These are phyloP conservation scores for Epinephelus cyanopodus DNA, from an alignment of 2,113 vertebrate species.

Conservation along the genomic window DNA sequence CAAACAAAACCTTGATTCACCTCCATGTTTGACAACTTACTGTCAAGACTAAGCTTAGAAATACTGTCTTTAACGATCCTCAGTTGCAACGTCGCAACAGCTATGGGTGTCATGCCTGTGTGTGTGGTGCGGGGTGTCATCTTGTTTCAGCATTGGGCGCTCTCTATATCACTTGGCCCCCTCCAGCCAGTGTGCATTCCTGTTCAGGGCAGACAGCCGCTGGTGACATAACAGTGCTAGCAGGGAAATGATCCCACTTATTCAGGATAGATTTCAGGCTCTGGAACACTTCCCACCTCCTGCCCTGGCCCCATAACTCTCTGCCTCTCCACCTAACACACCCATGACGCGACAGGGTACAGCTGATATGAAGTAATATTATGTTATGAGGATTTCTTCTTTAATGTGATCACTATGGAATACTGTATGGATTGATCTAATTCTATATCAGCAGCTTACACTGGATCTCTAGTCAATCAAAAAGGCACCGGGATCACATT, in stretches of 20 bases:
- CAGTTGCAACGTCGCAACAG: neutral
- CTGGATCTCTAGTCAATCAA: neutral
- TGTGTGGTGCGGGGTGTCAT: constrained; percentile 14
- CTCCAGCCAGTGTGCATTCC: constrained; percentile 58
- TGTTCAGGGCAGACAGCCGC: constrained; percentile 63
- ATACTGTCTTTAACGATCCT: neutral
- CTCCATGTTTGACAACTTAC: neutral
- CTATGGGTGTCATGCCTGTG: neutral
- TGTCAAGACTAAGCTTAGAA: neutral
- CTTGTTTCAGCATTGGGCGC: constrained; percentile 47
- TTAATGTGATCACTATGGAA: neutral
- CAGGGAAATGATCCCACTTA: constrained; percentile 51
- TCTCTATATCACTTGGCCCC: constrained; percentile 40
- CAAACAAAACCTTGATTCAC: neutral
- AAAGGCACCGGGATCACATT: neutral
- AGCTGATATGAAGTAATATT: neutral
- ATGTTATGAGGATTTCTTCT: neutral
- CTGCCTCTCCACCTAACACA: neutral
- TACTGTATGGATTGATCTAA: neutral
- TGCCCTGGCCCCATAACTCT: neutral
- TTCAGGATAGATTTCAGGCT: constrained; percentile 45
- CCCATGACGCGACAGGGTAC: neutral
- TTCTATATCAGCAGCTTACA: neutral
- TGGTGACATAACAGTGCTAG: constrained; percentile 70
- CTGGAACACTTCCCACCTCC: constrained; percentile 23